A percentile compares a stretch with the other conserved stretches of the same genome.
phyloP scores from a whole-genome alignment of 2,113 vertebrate genomes.

The Passer montanus region DNA sequence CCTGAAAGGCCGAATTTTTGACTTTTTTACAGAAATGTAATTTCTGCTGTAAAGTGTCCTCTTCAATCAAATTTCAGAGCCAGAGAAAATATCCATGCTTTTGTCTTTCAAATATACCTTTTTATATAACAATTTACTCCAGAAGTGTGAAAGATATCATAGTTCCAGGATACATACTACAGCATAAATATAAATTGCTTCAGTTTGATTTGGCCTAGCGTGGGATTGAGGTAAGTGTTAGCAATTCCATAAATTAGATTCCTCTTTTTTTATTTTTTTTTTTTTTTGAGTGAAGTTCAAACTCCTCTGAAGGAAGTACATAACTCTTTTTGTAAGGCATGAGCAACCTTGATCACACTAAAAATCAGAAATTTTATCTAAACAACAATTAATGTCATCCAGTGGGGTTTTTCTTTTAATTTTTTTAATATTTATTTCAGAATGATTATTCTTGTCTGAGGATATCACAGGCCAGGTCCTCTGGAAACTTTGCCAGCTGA shows the following conservation, averaged over 20 bases:
- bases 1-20: neutral
- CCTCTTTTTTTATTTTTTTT: too few species aligned
- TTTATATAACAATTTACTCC: neutral
- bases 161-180: neutral
- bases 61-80: neutral
- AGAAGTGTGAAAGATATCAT: neutral
- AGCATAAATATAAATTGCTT: neutral
- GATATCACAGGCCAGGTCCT: neutral
- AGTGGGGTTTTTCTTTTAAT: accelerated
- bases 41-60: neutral
- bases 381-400: neutral
- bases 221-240: neutral
- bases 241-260: neutral
- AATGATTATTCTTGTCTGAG: neutral
- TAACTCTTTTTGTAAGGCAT: neutral
- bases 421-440: neutral
- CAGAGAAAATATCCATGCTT: neutral
- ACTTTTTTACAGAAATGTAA: neutral
- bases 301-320: neutral
- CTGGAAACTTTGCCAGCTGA: neutral
- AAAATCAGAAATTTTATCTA: neutral
- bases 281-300: neutral
- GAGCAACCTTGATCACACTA: neutral
- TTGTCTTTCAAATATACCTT: neutral
- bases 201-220: neutral